These are phyloP conservation scores for Triplophysa dalaica DNA, from an alignment of 2,113 vertebrate species.

Conservation along the genomic window DNA sequence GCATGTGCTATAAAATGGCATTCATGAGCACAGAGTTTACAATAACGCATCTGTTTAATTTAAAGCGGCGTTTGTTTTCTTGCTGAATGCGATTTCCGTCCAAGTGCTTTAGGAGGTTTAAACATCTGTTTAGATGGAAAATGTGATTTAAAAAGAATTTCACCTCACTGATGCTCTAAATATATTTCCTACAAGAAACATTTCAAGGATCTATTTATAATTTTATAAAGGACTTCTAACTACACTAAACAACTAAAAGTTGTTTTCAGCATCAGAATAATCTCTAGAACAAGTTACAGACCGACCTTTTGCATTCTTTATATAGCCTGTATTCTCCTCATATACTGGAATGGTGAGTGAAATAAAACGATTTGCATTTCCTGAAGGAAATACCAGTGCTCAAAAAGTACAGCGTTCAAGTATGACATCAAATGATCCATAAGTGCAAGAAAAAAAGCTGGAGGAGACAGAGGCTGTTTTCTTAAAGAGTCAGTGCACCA, in stretches of 20 bases:
- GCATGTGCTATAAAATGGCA: constrained; percentile 54
- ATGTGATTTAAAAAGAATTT: constrained; percentile 14
- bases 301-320: background rate
- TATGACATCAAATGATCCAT: too few species aligned
- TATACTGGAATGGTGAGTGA: background rate
- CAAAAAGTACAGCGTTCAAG: too few species aligned
- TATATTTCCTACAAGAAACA: constrained; percentile 22
- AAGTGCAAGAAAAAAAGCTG: too few species aligned
- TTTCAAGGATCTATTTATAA: constrained; percentile 40
- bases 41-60: constrained; percentile 60
- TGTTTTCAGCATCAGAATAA: constrained; percentile 40
- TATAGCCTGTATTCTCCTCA: background rate
- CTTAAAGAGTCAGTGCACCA: too few species aligned
- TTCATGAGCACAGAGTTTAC: constrained; percentile 38
- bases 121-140: constrained; percentile 16
- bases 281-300: constrained; percentile 6
- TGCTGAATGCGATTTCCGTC: background rate
- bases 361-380: background rate
- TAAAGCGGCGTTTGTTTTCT: constrained; percentile 37
- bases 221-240: constrained; percentile 17
- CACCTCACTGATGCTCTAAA: constrained; percentile 21
- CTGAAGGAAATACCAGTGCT: too few species aligned
- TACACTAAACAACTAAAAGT: constrained; percentile 12
- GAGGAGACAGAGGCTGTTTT: too few species aligned
- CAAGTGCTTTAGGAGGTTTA: background rate